Evolutionary conservation across 2,797 vertebrate species (phyloP), one percentile per base, ranked within the genome.

Genomic region (Lacerta bilineata): DNA sequence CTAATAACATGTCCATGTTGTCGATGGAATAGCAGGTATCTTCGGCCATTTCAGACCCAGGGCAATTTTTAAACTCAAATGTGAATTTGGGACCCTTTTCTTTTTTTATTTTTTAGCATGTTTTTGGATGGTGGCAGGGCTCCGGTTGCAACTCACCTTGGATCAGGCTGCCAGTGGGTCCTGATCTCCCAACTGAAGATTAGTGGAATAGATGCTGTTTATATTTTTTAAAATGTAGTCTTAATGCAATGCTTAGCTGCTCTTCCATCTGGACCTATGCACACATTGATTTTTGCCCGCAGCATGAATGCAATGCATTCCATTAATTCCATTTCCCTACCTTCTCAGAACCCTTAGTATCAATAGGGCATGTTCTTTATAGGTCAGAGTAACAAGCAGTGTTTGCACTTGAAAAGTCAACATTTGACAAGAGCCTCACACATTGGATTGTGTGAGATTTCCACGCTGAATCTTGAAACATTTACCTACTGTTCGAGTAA

Each of bases 231-330:
- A 18, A 43, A 80, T 91, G 87, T 90, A 92, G 76, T 93, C 91
- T 88, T 78, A 84, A 93, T n/a, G n/a, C n/a, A n/a, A 91, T 91
- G 17, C 91, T 89, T 82, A 77, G 93, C 94, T 92, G 80, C 93
- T 94, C 72, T 91, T 95, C 83, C 46, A 1, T 91, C 36, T 91
- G 83, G 86, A 91, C 77, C 1, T 88, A 88, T 83, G 86, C 39
- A 74, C 85, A 82, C 68, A 95, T 95, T 93, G 93, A 93, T 95
- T 95, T 87, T 95, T 94, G 66, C 82, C 71, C 88, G 74, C 86
- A 91, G 25, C 84, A 84, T 82, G 64, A 94, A 78, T 59, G 64
- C 86, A 87, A 23, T 46, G 64, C 91, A 90, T 86, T 88, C 81
- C 83, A 68, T 92, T 93, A 89, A 89, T 93, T 87, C 76, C 69